phyloP scores from a whole-genome alignment of 2,113 vertebrate genomes.

The Thomomys bottae region DNA sequence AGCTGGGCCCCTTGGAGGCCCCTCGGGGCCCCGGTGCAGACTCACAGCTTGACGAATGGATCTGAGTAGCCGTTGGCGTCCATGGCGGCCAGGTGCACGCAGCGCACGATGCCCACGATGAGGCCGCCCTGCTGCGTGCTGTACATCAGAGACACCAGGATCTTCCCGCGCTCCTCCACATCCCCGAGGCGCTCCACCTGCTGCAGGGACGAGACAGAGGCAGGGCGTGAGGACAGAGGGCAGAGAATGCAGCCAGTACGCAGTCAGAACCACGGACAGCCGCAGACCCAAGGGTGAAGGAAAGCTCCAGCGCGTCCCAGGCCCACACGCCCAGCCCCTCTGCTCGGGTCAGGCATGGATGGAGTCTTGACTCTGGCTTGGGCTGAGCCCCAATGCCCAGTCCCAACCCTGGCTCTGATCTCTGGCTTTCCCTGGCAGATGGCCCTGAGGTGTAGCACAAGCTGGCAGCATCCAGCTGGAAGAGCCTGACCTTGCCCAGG shows the following conservation, averaged over 20 bases:
- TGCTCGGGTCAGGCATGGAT: background rate
- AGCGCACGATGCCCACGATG: conserved; percentile 94
- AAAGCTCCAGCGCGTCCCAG: too few species aligned
- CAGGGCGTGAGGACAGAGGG: fast-evolving
- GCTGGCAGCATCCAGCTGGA: background rate
- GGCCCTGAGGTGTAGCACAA: background rate
- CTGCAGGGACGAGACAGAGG: background rate
- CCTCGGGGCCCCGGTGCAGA: background rate
- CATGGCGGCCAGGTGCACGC: conserved; percentile 97
- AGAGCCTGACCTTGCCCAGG: background rate
- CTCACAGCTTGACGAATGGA: conserved; percentile 98
- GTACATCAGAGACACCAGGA: conserved; percentile 98
- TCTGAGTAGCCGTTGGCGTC: conserved; percentile 98
- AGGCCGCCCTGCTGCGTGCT: conserved; percentile 93
- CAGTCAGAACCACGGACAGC: background rate
- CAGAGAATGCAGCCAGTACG: background rate
- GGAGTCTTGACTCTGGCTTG: background rate
- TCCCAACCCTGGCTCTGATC: background rate
- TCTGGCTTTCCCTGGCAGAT: background rate
- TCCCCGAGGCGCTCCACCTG: conserved; percentile 91
- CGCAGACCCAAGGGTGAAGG: too few species aligned
- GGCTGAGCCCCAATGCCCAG: background rate
- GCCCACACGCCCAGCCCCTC: background rate
- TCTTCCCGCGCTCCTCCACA: conserved; percentile 94
- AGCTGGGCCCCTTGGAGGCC: background rate